Evolutionary conservation across 2,113 vertebrate species (phyloP).

Genomic region (Haplotaxodon microlepis): DNA sequence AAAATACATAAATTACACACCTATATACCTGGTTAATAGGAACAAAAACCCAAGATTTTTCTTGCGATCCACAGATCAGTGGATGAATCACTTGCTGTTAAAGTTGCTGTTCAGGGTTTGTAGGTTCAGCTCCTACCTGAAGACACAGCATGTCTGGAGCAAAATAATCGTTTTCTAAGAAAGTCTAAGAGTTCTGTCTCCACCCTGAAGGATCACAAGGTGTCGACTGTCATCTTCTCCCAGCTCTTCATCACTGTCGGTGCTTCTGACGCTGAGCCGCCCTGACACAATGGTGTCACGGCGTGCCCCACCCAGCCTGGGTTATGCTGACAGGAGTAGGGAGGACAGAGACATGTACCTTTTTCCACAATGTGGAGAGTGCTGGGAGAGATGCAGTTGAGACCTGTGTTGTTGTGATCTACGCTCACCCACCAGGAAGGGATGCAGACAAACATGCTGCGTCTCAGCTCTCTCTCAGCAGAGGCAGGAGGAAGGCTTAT

Average conservation of each 20-base stretch:
- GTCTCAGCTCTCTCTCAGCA: background rate
- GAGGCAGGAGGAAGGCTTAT: background rate
- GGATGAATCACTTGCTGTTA: background rate
- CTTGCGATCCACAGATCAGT: background rate
- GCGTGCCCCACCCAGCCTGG: background rate
- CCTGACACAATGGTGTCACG: slow-evolving; percentile 57
- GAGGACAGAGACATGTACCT: background rate
- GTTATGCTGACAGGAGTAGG: background rate
- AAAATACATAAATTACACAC: background rate
- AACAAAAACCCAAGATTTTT: background rate
- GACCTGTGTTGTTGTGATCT: slow-evolving; percentile 26
- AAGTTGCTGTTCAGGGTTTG: background rate
- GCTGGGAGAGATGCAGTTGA: background rate
- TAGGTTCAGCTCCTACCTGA: background rate
- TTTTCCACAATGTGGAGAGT: background rate
- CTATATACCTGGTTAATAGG: background rate
- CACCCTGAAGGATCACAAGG: background rate
- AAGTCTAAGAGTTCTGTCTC: background rate
- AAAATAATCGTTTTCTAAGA: background rate
- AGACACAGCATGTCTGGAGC: background rate
- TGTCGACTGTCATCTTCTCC: background rate
- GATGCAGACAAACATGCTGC: slow-evolving; percentile 11
- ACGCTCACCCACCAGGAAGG: slow-evolving; percentile 2
- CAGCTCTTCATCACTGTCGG: background rate
- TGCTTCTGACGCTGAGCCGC: slow-evolving; percentile 19